These are phyloP conservation scores for Strix uralensis DNA, from an alignment of 2,113 vertebrate species.

Conservation along the genomic window DNA sequence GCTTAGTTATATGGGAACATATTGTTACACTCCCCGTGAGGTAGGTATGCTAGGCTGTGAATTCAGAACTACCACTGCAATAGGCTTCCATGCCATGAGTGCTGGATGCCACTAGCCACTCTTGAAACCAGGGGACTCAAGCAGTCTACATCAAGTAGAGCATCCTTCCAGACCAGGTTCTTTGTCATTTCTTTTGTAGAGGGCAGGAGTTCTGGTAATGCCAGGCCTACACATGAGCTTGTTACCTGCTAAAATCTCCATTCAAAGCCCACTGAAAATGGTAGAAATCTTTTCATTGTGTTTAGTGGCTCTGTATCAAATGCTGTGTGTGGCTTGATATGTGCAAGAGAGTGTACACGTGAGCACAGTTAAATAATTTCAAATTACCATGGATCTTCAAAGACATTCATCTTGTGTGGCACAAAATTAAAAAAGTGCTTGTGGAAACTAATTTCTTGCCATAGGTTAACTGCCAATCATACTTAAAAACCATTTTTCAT, in stretches of 20 bases:
- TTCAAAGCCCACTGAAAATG: not conserved
- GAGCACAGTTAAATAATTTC: not conserved
- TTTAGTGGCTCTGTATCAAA: not conserved
- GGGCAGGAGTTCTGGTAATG: not conserved
- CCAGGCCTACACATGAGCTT: not conserved
- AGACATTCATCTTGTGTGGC: slow-evolving; percentile 22
- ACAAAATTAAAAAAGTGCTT: not conserved
- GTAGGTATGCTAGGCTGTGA: not conserved
- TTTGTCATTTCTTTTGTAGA: not conserved
- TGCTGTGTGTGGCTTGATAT: not conserved
- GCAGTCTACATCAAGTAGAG: not conserved
- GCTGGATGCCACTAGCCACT: not conserved
- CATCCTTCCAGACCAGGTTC: not conserved
- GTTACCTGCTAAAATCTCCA: not conserved
- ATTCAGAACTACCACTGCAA: not conserved
- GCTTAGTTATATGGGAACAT: not conserved
- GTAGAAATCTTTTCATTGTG: not conserved
- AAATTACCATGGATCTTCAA: slow-evolving; percentile 5
- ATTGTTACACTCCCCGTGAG: not conserved
- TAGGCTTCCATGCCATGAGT: not conserved
- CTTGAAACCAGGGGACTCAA: not conserved
- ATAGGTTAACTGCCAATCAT: slow-evolving; percentile 45
- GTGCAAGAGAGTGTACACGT: not conserved
- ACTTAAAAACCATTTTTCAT: slow-evolving; percentile 3
- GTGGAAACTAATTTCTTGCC: slow-evolving; percentile 22